phyloP scores from a whole-genome alignment of 2,113 vertebrate species.

The Cephalopholis sonnerati region DNA sequence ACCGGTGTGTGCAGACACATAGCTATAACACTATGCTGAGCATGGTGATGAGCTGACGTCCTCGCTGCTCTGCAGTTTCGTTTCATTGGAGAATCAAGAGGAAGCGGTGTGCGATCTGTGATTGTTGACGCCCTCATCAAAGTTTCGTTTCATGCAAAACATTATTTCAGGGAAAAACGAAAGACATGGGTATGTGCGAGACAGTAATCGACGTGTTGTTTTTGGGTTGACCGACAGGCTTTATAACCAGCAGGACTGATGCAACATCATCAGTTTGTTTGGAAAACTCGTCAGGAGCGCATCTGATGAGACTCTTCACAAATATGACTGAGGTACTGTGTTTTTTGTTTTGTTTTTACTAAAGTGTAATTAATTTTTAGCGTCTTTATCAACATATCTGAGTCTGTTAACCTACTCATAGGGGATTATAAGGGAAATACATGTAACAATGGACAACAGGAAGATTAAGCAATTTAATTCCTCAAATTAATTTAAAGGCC shows the following conservation, averaged over 20 bases:
- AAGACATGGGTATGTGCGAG: background rate
- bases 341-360: background rate
- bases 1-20: too few species aligned
- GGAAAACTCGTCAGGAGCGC: background rate
- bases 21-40: too few species aligned
- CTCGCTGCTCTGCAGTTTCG: slow-evolving; percentile 24
- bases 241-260: background rate
- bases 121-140: fast-evolving
- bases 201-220: fast-evolving
- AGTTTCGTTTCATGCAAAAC: slow-evolving; percentile 33
- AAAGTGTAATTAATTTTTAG: background rate
- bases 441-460: too few species aligned
- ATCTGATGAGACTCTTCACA: background rate
- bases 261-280: fast-evolving
- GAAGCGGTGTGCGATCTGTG: background rate
- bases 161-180: fast-evolving
- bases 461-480: too few species aligned
- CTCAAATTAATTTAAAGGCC: too few species aligned
- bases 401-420: too few species aligned
- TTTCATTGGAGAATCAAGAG: background rate
- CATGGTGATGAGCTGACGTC: background rate
- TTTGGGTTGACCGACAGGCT: background rate
- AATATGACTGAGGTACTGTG: slow-evolving; percentile 32
- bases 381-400: background rate
- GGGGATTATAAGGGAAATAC: too few species aligned